Evolutionary conservation across 2,797 vertebrate genomes (phyloP).

Genomic region (Nasua narica): DNA sequence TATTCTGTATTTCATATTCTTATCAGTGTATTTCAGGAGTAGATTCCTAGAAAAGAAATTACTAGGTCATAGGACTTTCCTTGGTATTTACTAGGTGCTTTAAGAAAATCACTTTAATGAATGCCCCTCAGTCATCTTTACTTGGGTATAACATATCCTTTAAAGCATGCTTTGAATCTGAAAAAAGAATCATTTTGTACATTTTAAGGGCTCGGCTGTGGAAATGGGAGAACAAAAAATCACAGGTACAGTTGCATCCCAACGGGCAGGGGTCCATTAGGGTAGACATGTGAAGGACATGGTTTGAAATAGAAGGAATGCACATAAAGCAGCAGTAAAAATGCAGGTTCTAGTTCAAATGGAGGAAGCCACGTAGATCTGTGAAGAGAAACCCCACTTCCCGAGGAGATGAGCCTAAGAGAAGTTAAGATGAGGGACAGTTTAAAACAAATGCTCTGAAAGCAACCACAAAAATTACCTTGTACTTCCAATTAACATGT

Average conservation of each 20-base stretch:
- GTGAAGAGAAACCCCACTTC: not conserved
- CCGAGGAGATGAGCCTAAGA: not conserved
- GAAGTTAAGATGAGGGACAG: not conserved
- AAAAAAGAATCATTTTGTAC: not conserved
- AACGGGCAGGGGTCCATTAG: not conserved
- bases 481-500: conserved; percentile 28
- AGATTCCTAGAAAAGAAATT: not conserved
- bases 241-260: not conserved
- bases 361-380: not conserved
- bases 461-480: conserved; percentile 4
- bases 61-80: not conserved
- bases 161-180: not conserved
- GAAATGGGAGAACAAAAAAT: not conserved
- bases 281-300: too few species aligned
- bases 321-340: not conserved
- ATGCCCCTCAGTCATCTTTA: not conserved
- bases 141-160: not conserved
- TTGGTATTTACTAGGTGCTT: not conserved
- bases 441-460: not conserved
- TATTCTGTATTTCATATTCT: not conserved
- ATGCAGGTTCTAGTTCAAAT: not conserved
- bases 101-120: not conserved
- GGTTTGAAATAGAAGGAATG: not conserved
- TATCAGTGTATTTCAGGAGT: not conserved
- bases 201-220: not conserved